Percentiles rank a stretch among this genome's conserved stretches.
phyloP scores from a whole-genome alignment of 2,113 vertebrate genomes.

The Ciconia stormi region DNA sequence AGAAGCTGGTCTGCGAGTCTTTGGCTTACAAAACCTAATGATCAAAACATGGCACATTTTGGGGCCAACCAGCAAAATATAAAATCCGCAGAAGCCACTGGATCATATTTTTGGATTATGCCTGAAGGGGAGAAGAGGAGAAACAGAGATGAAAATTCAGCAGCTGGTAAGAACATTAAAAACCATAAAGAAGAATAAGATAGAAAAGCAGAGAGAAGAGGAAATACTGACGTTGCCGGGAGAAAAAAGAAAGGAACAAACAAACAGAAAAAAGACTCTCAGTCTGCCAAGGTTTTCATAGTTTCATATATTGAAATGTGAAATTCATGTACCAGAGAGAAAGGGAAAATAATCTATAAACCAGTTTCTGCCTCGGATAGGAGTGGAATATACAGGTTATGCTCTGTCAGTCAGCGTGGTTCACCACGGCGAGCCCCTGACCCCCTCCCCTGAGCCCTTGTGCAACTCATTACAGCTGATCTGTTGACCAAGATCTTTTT shows the following conservation, averaged over 20 bases:
- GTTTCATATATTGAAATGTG: not conserved
- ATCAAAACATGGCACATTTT: not conserved
- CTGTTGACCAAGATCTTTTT: not conserved
- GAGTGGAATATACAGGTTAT: not conserved
- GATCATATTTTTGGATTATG: constrained; percentile 5
- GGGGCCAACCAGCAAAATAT: not conserved
- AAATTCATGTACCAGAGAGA: not conserved
- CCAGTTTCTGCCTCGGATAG: not conserved
- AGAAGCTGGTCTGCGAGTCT: not conserved
- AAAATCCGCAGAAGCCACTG: not conserved
- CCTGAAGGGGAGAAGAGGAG: not conserved
- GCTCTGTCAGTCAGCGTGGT: not conserved
- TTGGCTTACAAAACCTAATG: not conserved
- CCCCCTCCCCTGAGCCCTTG: not conserved
- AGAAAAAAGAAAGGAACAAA: not conserved
- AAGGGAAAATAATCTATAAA: not conserved
- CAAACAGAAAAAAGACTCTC: not conserved
- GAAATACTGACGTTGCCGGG: not conserved
- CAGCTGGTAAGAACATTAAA: not conserved
- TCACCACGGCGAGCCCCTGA: not conserved
- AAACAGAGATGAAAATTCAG: not conserved
- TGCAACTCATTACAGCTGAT: not conserved
- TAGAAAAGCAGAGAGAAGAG: not conserved
- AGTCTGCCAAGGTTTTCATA: not conserved
- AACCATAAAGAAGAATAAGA: not conserved